Percentiles rank a stretch among this genome's conserved stretches.
phyloP scores from a whole-genome alignment of 2,113 vertebrate species.

The Pelmatolapia mariae region DNA sequence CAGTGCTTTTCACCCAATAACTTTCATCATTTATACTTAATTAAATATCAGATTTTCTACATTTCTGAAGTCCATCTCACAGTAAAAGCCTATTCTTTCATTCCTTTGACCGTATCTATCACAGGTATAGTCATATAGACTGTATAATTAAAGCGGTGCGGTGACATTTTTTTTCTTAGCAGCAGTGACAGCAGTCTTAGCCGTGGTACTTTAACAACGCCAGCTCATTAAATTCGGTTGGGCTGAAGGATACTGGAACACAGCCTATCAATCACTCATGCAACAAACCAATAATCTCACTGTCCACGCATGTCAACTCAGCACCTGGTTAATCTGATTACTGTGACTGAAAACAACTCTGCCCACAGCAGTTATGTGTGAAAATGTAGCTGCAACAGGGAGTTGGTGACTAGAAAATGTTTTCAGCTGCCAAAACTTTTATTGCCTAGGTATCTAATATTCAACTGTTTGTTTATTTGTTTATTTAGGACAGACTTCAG shows the following conservation, averaged over 20 bases:
- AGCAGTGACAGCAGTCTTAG: background rate
- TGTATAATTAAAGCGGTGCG: background rate
- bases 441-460: background rate
- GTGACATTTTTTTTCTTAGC: background rate
- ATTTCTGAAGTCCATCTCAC: background rate
- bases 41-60: background rate
- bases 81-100: background rate
- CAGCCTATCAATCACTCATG: background rate
- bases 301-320: background rate
- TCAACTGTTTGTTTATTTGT: background rate
- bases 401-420: background rate
- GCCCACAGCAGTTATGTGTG: background rate
- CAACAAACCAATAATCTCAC: constrained; percentile 3
- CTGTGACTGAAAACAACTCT: background rate
- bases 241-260: background rate
- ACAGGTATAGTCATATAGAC: background rate
- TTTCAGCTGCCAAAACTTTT: background rate
- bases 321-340: background rate
- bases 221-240: background rate
- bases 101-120: background rate
- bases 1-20: background rate
- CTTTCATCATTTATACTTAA: background rate
- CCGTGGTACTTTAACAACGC: background rate
- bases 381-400: background rate
- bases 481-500: background rate